Conservation (phyloP, 2,113 vertebrate genomes). For the Grantiella picta region DNA sequence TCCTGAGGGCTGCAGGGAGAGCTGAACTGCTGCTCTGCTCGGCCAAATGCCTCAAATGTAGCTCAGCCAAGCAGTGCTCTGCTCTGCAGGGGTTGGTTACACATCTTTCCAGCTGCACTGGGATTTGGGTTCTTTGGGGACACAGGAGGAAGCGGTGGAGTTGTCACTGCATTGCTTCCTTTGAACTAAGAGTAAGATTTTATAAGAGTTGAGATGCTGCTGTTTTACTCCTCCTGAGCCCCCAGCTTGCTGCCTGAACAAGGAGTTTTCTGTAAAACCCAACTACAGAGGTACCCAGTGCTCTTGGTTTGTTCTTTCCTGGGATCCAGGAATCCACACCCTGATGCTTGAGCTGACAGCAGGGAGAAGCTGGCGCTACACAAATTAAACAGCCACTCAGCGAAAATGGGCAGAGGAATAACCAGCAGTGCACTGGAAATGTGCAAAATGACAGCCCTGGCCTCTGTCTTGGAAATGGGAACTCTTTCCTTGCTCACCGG, state of each 20-base stretch:
- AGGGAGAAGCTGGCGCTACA: not conserved
- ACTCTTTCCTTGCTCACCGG: not conserved
- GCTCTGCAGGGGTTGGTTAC: too few species aligned
- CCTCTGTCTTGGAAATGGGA: not conserved
- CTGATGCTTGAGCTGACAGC: not conserved
- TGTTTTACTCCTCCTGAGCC: too few species aligned
- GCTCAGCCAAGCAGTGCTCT: too few species aligned
- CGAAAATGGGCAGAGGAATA: not conserved
- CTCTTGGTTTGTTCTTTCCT: too few species aligned
- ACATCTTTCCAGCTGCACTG: too few species aligned
- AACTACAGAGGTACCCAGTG: rapidly evolving
- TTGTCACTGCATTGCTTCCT: not conserved
- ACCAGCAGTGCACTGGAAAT: rapidly evolving
- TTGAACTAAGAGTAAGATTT: not conserved
- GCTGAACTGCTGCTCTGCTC: not conserved
- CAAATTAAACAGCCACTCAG: rapidly evolving
- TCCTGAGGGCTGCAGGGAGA: not conserved
- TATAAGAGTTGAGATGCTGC: not conserved
- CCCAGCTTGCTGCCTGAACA: not conserved
- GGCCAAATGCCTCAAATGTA: too few species aligned
- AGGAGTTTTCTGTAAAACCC: not conserved
- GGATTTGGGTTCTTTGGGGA: not conserved
- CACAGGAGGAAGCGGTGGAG: not conserved
- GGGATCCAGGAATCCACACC: not conserved
- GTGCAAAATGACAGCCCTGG: not conserved